These are phyloP conservation scores for Misgurnus mizolepis DNA, from an alignment of 2,113 vertebrate species.

Conservation along the genomic window DNA sequence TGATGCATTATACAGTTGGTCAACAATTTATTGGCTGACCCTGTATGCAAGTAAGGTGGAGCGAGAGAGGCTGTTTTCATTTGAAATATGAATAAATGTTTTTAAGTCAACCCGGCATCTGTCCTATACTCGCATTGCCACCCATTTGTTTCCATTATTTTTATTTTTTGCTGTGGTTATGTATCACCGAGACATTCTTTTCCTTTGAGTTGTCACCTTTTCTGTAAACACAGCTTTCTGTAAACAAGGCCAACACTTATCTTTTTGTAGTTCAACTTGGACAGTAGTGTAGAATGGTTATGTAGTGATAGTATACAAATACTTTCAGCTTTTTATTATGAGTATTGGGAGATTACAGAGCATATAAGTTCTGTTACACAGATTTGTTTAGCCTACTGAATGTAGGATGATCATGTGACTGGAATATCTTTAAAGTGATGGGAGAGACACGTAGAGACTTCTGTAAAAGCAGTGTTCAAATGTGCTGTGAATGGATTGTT, in stretches of 20 bases:
- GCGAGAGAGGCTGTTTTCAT: background rate
- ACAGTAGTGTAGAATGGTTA: background rate
- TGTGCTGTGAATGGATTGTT: background rate
- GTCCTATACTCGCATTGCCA: background rate
- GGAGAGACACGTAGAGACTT: background rate
- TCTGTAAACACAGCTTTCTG: background rate
- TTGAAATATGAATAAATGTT: slow-evolving; percentile 31
- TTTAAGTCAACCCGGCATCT: slow-evolving; percentile 18
- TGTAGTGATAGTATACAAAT: slow-evolving; percentile 31
- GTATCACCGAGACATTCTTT: background rate
- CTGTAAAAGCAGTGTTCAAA: background rate
- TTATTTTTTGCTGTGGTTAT: background rate
- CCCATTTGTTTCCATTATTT: slow-evolving; percentile 1
- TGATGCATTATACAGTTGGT: slow-evolving; percentile 40
- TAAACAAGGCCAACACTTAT: background rate
- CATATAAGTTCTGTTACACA: background rate
- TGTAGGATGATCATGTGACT: slow-evolving; percentile 12
- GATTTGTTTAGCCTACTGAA: background rate
- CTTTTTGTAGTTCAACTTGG: slow-evolving; percentile 1
- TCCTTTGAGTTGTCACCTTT: background rate
- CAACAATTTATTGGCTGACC: slow-evolving; percentile 36
- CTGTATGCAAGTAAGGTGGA: slow-evolving; percentile 4
- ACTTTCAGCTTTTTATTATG: background rate
- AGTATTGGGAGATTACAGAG: background rate
- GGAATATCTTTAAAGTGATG: slow-evolving; percentile 16